These are phyloP conservation scores for Chalcosyrphus nemorum DNA, from an alignment of 2,888 invertebrate species.

Conservation along the genomic window DNA sequence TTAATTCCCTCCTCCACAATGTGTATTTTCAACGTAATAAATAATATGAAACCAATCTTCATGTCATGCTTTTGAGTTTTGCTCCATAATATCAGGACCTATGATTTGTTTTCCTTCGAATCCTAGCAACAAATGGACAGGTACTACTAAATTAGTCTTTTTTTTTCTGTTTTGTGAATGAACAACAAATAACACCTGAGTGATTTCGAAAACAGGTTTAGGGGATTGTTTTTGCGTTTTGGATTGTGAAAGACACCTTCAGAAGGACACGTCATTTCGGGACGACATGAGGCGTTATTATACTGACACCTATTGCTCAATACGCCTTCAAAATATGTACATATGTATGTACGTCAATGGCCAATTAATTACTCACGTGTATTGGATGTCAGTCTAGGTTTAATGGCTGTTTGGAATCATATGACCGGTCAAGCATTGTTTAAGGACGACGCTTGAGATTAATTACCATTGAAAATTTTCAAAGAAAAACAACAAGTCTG, in stretches of 20 bases:
- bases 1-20: slow-evolving; percentile 1
- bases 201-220: slow-evolving; percentile 7
- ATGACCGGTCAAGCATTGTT: neutral
- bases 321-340: neutral
- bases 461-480: neutral
- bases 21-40: neutral
- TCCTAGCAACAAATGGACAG: neutral
- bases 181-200: neutral
- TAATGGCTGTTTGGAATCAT: neutral
- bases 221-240: neutral
- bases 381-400: neutral
- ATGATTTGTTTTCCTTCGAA: neutral
- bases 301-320: neutral
- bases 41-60: slow-evolving; percentile 14
- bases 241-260: neutral
- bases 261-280: neutral
- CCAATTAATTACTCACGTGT: neutral
- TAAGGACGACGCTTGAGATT: too few species aligned
- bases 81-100: too few species aligned
- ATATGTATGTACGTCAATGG: too few species aligned
- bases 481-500: neutral
- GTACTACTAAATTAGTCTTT: neutral
- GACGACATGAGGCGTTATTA: neutral
- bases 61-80: too few species aligned
- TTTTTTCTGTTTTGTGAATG: neutral